Percentiles rank a stretch among this genome's conserved stretches.
Conservation (phyloP, 1,140 invertebrate genomes). For the Calephelis nemesis region DNA sequence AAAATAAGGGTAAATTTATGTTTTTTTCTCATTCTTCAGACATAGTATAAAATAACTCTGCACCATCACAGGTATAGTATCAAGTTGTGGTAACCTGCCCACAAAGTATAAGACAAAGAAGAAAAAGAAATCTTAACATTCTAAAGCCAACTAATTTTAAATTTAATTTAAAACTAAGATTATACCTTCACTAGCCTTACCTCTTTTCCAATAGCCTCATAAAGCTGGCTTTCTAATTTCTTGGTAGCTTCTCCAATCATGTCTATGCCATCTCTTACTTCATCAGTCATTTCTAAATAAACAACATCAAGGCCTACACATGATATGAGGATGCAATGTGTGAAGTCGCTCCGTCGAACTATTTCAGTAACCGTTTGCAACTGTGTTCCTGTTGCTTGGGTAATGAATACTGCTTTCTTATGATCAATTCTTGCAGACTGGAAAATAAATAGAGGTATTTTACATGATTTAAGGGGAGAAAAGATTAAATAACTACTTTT, state of each 20-base stretch:
- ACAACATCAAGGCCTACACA: constrained; percentile 63
- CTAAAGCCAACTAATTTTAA: too few relatives aligned
- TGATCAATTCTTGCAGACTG: constrained; percentile 63
- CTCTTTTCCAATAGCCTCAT: constrained; percentile 62
- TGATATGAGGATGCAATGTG: constrained; percentile 80
- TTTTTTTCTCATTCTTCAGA: too few relatives aligned
- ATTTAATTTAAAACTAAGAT: background rate
- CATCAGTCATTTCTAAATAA: constrained; percentile 63
- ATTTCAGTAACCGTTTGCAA: constrained; percentile 77
- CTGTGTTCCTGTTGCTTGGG: constrained; percentile 74
- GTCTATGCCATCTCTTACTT: constrained; percentile 56
- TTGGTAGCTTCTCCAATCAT: constrained; percentile 54
- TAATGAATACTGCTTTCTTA: constrained; percentile 81
- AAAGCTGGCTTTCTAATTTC: constrained; percentile 58
- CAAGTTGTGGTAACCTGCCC: too few relatives aligned
- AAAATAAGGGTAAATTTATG: too few relatives aligned
- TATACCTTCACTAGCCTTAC: constrained; percentile 34
- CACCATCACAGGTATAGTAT: too few relatives aligned
- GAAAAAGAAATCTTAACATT: too few relatives aligned
- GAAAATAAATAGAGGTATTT: constrained; percentile 20
- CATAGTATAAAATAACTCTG: too few relatives aligned
- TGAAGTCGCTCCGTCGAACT: constrained; percentile 78
- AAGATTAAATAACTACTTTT: too few relatives aligned
- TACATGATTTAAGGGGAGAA: too few relatives aligned
- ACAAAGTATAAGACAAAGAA: too few relatives aligned